Evolutionary conservation across 2,797 vertebrate genomes (phyloP), one percentile per base, ranked within the genome.

Genomic region (Amblyraja radiata): DNA sequence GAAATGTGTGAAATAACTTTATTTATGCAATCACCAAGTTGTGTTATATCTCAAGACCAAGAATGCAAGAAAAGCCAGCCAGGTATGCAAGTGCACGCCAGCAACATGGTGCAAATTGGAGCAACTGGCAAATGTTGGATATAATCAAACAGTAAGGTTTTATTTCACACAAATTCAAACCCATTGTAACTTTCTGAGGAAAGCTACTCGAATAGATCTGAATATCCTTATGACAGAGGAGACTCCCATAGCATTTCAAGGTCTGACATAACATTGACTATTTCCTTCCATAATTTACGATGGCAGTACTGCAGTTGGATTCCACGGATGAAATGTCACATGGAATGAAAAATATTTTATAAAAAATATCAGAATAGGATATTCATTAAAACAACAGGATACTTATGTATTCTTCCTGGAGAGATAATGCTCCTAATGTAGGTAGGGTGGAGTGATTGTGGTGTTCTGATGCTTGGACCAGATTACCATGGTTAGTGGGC

Each of bases 81-180:
- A 46, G 90, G 71, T 92, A 76, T 92, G 68, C 71, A 73, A 74
- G 32, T 74, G 39, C 90, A 92, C 28, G 90, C 73, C 13, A 76
- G 39, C 39, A 92, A 92, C 71, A 54, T 73, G 90, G 65, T 92
- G 90, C 68, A 92, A 92, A 92, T 32, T 90, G 86, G 21, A 90
- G 86, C 28, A 90, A 90, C 86, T 90, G 86, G 58, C 86, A 88
- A 28, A 61, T n/a, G 46, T 71, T 90, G 18, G 88, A 71, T 65
- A 54, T 58, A 54, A 92, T 76, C 90, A 91, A 71, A 91, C 39
- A 46, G 71, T 74, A 92, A 28, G 71, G 21, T 76, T 28, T 28
- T 23, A 76, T 14, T 58, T 92, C 68, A 76, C 90, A 76, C 73
- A 71, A 92, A n/a, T 58, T 76, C 90, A 92, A 54, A 14, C 90